Base-by-base conservation (phyloP, 2,113 vertebrate species). In the Strix uralensis region DNA sequence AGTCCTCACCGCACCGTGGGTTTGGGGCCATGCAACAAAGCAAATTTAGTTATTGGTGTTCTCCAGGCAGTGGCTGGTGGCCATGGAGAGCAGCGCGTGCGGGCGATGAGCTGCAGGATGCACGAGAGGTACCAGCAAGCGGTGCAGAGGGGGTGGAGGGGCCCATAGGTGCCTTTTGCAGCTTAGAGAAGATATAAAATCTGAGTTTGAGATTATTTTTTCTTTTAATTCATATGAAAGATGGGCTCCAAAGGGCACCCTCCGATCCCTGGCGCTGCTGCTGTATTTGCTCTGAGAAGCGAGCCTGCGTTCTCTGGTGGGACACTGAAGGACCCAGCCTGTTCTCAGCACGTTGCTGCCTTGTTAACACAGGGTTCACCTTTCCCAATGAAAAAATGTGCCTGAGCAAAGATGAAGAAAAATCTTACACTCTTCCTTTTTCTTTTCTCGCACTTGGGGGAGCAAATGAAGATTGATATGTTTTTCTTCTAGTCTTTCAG, bases 401-500 rank as follows among this genome's bases (percentile, higher is more conserved):
- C 62, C 47, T 36, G 54, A 62, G 20, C 29, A n/a, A 79, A 74
- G 51, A 82, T 51, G 81, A 86, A 72, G 47, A 81, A 88, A 95
- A 91, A 85, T 70, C 62, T 83, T 61, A 17, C 34, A 42, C 61
- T 81, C 55, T 72, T 81, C 26, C 16, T 61, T 78, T 91, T 49
- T 12, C 65, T 90, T 66, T 82, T n/a, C 79, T 95, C 4, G 1
- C 73, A 30, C 40, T 44, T n/a, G 57, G 46, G 58, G 70, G 62
- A 90, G 67, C 81, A 94, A 96, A 92, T 38, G 81, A 95, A 91
- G 84, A 91, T 81, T 70, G 92, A 95, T 88, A 18, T 72, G 92
- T 83, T 94, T 97, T 96, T 32, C 85, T 81, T 73, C 58, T 27
- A 26, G 74, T 36, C 66, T 52, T 86, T 63, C 82, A 67, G 82